Conservation (phyloP, 35 echinoderm and acorn worm genomes). For the Ophioderma brevispina region DNA sequence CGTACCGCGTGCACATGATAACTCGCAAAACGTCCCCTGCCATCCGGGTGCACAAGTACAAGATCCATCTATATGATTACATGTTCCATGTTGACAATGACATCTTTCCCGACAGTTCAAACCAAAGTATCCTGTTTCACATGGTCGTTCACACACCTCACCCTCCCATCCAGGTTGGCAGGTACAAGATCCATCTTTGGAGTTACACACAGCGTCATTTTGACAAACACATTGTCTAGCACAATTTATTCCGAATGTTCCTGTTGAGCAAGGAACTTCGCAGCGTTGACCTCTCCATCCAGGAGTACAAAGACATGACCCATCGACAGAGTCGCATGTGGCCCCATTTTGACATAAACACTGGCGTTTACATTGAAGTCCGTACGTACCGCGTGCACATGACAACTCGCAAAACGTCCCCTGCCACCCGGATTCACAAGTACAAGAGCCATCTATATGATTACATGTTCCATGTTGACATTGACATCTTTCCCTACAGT, state of each 20-base stretch:
- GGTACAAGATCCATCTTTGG: constrained; percentile 49
- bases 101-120: too few species aligned
- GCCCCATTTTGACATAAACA: constrained; percentile 71
- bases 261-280: constrained; percentile 51
- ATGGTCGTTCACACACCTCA: constrained; percentile 33
- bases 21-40: constrained; percentile 32
- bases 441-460: constrained; percentile 61
- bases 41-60: constrained; percentile 58
- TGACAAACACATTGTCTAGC: constrained; percentile 51
- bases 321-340: constrained; percentile 44
- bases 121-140: constrained; percentile 32
- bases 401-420: constrained; percentile 29
- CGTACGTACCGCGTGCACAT: constrained; percentile 51
- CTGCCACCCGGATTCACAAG: constrained; percentile 42
- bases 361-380: constrained; percentile 42
- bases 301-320: constrained; percentile 52
- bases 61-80: constrained; percentile 47
- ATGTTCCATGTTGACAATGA: constrained; percentile 26
- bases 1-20: constrained; percentile 22
- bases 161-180: constrained; percentile 72
- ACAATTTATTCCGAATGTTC: constrained; percentile 62
- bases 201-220: constrained; percentile 60
- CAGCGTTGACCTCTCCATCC: constrained; percentile 58
- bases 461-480: constrained; percentile 31
- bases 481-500: constrained; percentile 34